Evolutionary conservation across 35 echinoderm and acorn worm genomes (phyloP).

Genomic region (Nesometra sesokonis): DNA sequence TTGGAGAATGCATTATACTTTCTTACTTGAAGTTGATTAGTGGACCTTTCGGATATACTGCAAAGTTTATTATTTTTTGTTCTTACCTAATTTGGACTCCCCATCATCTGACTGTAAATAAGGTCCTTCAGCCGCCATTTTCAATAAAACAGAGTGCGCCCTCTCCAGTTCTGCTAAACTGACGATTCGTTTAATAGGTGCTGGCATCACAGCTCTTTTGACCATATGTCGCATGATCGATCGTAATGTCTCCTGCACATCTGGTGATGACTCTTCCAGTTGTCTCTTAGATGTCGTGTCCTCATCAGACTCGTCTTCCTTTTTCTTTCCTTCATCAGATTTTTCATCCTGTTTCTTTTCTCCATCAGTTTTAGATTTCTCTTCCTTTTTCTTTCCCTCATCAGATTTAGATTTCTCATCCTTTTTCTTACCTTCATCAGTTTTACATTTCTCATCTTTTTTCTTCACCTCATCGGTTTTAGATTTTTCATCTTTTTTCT

Average conservation of each 20-base stretch:
- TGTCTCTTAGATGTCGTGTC: not conserved
- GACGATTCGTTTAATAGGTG: slow-evolving; percentile 83
- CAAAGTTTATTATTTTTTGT: no score
- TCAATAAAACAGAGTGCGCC: slow-evolving; percentile 81
- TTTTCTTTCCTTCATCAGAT: not conserved
- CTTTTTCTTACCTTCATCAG: no score
- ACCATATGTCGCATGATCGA: slow-evolving; percentile 85
- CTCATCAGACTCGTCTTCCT: not conserved
- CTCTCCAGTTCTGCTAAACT: slow-evolving; percentile 75
- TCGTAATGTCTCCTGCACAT: slow-evolving; percentile 53
- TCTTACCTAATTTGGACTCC: slow-evolving; percentile 13
- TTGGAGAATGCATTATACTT: no score
- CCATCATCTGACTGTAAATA: slow-evolving; percentile 24
- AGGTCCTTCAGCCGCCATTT: slow-evolving; percentile 62
- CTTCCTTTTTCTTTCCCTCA: slow-evolving; percentile 25
- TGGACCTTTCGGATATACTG: no score
- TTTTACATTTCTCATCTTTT: no score
- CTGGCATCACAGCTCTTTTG: slow-evolving; percentile 83
- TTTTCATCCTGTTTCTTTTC: slow-evolving; percentile 8
- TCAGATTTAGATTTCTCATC: no score
- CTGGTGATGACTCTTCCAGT: slow-evolving; percentile 19
- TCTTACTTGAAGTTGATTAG: no score
- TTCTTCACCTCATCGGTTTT: no score
- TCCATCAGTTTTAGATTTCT: not conserved
- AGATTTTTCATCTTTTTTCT: no score